Percentiles rank a stretch among this genome's conserved stretches.
phyloP scores from a whole-genome alignment of 2,797 vertebrate genomes.

The Mormyrus hasselquistii region DNA sequence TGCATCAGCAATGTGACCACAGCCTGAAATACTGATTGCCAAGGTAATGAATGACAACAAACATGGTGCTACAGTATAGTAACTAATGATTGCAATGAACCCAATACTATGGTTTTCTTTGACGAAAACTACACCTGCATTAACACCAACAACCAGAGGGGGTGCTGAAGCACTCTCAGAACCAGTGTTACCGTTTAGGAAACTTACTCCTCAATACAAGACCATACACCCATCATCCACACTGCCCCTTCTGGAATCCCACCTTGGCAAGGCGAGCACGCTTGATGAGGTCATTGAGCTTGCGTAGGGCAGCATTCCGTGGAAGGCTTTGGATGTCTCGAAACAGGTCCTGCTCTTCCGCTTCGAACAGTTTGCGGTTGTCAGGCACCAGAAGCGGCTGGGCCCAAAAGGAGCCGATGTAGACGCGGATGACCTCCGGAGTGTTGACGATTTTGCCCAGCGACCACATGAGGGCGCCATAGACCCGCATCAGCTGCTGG shows the following conservation, averaged over 20 bases:
- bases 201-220: not conserved
- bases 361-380: slow-evolving; percentile 64
- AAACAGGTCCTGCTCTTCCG: slow-evolving; percentile 63
- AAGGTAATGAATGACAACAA: not conserved
- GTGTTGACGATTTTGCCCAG: slow-evolving; percentile 67
- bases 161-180: not conserved
- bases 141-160: not conserved
- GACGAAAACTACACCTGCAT: not conserved
- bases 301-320: slow-evolving; percentile 58
- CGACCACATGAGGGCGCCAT: slow-evolving; percentile 67
- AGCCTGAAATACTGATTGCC: not conserved
- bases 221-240: not conserved
- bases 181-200: not conserved
- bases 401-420: slow-evolving; percentile 67
- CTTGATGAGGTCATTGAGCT: slow-evolving; percentile 66
- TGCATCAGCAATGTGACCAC: not conserved
- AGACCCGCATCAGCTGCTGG: slow-evolving; percentile 65
- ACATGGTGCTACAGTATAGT: not conserved
- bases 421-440: slow-evolving; percentile 59
- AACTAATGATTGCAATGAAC: not conserved
- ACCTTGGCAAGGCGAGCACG: slow-evolving; percentile 62
- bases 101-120: not conserved
- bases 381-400: slow-evolving; percentile 61
- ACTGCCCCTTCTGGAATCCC: not conserved
- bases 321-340: slow-evolving; percentile 63